Base-by-base conservation (phyloP, 1,140 invertebrate species). In the Drosophila athabasca region DNA sequence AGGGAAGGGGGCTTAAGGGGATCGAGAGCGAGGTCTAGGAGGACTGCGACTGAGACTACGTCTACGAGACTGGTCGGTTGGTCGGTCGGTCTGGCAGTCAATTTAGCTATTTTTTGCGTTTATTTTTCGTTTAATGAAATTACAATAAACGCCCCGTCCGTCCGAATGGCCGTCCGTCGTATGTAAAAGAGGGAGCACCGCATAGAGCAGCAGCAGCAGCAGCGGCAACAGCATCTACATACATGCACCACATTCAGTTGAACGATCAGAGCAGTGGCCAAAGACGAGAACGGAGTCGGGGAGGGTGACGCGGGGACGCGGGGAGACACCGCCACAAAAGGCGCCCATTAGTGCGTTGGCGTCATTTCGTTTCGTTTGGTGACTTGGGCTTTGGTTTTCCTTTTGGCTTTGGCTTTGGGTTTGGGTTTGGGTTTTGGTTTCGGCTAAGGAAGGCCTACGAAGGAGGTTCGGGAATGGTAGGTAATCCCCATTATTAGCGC, bases 61-160 rank as follows among this genome's bases (percentile, higher is more conserved):
- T 39, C 35, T 39, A 5, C 35, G 35, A 39, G 35, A 19, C 17
- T 19, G 17, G 17, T 1, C 1, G 17, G 17, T 19, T 1, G 17
- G 17, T 19, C 13, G 35, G 35, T 53, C 46, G 49, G 65, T 39
- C 67, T 71, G 51, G 49, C 67, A 70, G 64, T 70, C 67, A 70
- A 70, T 70, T 70, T 70, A 70, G 52, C 62, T 62, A 81, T 78
- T 81, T 39, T 87, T 77, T 76, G 82, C 74, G 73, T 74, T 62
- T 87, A 87, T 87, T 85, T 87, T 72, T 68, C 82, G 66, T 87
- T 87, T 87, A 88, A 87, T 87, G 82, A 87, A 87, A 87, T 88
- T 87, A 87, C 83, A 87, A 87, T 82, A 79, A 85, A 87, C 83
- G 75, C 78, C 58, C 77, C 35, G 35, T 39, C 35, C 35, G 35